These are phyloP conservation scores for Sebastes oblongus DNA, from an alignment of 2,797 vertebrate genomes.

Conservation along the genomic window DNA sequence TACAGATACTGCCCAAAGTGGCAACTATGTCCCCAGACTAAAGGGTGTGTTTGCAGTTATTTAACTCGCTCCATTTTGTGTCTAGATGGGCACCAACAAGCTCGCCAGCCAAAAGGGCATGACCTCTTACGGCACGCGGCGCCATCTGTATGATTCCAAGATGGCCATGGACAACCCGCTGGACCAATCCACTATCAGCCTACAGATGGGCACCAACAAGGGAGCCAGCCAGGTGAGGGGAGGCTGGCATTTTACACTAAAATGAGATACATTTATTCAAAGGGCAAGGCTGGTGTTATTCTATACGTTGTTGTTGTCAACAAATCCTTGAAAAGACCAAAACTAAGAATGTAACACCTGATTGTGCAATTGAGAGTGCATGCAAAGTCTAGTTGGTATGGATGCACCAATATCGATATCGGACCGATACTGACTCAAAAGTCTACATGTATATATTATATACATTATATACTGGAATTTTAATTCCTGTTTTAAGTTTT, in stretches of 20 bases:
- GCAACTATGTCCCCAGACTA: background rate
- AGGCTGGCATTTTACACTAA: background rate
- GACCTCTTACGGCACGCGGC: constrained; percentile 94
- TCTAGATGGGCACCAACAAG: constrained; percentile 97
- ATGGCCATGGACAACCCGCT: constrained; percentile 88
- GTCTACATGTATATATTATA: no score
- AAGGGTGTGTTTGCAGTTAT: background rate
- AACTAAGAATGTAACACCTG: no score
- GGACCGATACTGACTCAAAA: no score
- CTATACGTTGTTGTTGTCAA: no score
- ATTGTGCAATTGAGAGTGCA: no score
- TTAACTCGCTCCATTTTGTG: background rate
- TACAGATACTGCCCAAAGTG: background rate
- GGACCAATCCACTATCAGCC: constrained; percentile 94
- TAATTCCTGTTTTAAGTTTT: no score
- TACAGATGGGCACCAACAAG: constrained; percentile 98
- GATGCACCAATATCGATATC: no score
- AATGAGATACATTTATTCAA: no score
- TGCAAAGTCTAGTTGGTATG: background rate
- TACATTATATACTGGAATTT: no score
- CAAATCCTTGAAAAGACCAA: no score
- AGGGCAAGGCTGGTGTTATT: no score
- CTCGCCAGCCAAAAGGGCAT: constrained; percentile 97
- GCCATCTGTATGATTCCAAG: constrained; percentile 94
- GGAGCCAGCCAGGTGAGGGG: constrained; percentile 91